These are phyloP conservation scores for Parapsyche elsis DNA, from an alignment of 1,140 invertebrate genomes.

Conservation along the genomic window DNA sequence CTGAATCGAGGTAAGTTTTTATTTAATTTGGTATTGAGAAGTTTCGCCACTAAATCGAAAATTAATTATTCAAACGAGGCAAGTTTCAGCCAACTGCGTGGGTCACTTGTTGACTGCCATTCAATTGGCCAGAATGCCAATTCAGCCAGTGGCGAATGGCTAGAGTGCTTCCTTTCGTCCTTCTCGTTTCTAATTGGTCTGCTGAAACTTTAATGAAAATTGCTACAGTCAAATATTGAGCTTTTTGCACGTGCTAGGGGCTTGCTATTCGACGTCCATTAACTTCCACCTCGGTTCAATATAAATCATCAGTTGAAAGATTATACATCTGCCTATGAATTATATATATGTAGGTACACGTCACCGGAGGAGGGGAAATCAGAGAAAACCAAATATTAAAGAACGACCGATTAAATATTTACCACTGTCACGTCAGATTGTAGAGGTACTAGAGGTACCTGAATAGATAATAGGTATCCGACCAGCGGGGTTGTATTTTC, in stretches of 20 bases:
- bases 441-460: too few species aligned
- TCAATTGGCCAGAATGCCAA: neutral
- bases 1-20: neutral
- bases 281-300: neutral
- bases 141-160: neutral
- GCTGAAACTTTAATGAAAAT: slow-evolving; percentile 15
- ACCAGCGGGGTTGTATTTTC: neutral
- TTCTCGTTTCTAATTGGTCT: slow-evolving; percentile 9
- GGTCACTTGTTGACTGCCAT: slow-evolving; percentile 13
- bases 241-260: neutral
- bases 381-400: neutral
- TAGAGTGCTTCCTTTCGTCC: neutral
- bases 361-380: too few species aligned
- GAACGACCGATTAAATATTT: neutral
- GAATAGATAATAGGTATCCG: neutral
- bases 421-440: neutral
- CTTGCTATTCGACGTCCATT: too few species aligned
- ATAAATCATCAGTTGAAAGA: too few species aligned
- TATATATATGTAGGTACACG: too few species aligned
- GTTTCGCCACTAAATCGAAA: neutral
- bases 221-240: neutral
- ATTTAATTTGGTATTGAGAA: slow-evolving; percentile 15
- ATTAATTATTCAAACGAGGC: slow-evolving; percentile 6
- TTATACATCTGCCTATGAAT: too few species aligned
- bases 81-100: neutral